Base-by-base conservation (phyloP, 2,888 invertebrate species). In the Galerucella nymphaeae region DNA sequence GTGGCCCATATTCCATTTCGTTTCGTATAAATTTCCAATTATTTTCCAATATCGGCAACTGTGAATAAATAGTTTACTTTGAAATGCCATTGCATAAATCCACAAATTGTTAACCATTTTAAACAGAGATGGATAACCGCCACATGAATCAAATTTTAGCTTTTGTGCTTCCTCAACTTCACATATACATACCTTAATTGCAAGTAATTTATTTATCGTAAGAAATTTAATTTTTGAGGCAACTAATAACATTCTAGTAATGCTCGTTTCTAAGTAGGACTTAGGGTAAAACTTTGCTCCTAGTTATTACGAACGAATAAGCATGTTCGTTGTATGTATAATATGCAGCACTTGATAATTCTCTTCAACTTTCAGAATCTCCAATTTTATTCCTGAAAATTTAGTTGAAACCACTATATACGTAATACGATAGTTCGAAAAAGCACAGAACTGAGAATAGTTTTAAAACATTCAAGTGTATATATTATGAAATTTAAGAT, bases 401-500 rank as follows among this genome's bases (percentile, higher is more conserved):
- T 73, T 66, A 71, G 68, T 75, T 75, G 57, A 64, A 67, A 73
- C 71, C 75, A 75, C 75, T 70, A 75, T 73, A 75, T 75, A 75
- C 75, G 75, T 75, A 75, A 75, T 64, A 69, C 53, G 66, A 73
- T 72, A 75, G 72, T 73, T 66, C 64, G 70, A 65, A 73, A 73
- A 69, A 58, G 72, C 75, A 76, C 75, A 75, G 75, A 67, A 76
- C 75, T 76, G 75, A 76, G 20, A 63, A 71, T 72, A 72, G 66
- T 74, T 70, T 63, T 67, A 53, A 62, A 57, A 58, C 30, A 66
- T 65, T 61, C 68, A 59, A 70, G 70, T 72, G 72, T 75, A 75
- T 45, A 75, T 75, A 73, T 66, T 59, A 71, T 53, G 59, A 70
- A 70, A 72, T 70, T 69, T 66, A 72, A 75, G 72, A 72, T 75